A percentile compares a stretch with the other conserved stretches of the same genome.
These are phyloP conservation scores for Spizaetus ornatus DNA, from an alignment of 2,113 vertebrate genomes.

Conservation along the genomic window DNA sequence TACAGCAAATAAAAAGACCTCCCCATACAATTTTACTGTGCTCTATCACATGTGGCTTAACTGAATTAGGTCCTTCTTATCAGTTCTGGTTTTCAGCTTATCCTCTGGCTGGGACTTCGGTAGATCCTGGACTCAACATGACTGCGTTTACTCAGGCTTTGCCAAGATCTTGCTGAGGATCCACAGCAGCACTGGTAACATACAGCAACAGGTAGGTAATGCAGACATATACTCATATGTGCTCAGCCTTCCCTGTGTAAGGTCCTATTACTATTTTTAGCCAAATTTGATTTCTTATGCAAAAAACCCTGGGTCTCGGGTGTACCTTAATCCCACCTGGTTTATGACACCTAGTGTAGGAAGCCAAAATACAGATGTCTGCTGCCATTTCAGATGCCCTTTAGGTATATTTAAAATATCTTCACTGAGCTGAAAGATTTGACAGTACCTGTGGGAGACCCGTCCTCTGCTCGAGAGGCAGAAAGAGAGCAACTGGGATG, in stretches of 20 bases:
- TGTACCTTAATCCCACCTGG: background rate
- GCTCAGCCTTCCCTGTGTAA: background rate
- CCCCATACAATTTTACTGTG: background rate
- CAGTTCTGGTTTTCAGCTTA: background rate
- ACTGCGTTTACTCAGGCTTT: background rate
- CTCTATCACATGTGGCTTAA: background rate
- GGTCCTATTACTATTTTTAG: background rate
- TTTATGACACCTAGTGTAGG: background rate
- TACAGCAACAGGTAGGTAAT: background rate
- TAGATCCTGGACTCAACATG: accelerated
- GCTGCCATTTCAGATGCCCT: background rate
- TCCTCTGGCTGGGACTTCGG: background rate
- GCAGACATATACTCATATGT: accelerated
- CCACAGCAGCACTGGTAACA: background rate
- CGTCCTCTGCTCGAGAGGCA: background rate
- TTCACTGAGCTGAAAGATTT: background rate
- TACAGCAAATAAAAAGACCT: background rate
- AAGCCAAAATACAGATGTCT: background rate
- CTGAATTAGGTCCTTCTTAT: background rate
- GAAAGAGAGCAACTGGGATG: background rate
- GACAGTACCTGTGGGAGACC: background rate
- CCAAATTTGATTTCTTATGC: background rate
- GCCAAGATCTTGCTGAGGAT: background rate
- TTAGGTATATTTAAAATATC: background rate
- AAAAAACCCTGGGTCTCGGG: background rate